Conservation (phyloP, 2,888 invertebrate species). For the Anthrax anthrax region DNA sequence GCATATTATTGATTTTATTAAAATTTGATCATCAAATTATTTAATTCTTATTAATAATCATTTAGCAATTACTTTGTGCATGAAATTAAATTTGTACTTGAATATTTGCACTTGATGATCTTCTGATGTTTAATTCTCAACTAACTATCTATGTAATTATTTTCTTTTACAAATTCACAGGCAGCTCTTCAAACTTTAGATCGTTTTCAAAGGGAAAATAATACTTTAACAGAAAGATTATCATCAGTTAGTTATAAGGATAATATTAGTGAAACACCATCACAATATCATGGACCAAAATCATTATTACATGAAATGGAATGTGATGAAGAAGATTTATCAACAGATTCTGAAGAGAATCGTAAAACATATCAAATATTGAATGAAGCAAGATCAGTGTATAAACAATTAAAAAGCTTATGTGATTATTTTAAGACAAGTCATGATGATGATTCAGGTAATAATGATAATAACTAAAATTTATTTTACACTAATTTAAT, state of each 20-base stretch:
- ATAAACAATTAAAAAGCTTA: conserved; percentile 56
- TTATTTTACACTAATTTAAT: not conserved
- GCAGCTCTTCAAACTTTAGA: conserved; percentile 52
- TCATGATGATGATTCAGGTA: conserved; percentile 61
- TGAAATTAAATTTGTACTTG: too few relatives aligned
- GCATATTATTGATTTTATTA: not conserved
- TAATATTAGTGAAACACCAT: not conserved
- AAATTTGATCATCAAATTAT: not conserved
- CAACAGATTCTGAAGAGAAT: conserved; percentile 36
- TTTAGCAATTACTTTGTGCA: too few relatives aligned
- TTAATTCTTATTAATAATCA: not conserved
- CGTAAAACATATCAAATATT: conserved; percentile 40
- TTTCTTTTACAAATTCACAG: conserved; percentile 23
- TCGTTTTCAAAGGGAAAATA: conserved; percentile 55
- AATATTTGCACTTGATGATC: too few relatives aligned
- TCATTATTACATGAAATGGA: conserved; percentile 88
- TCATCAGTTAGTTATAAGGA: conserved; percentile 39
- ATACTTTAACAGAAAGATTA: conserved; percentile 53
- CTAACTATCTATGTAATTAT: too few relatives aligned
- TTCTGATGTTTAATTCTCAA: too few relatives aligned
- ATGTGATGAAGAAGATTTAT: conserved; percentile 49
- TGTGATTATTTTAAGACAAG: conserved; percentile 61
- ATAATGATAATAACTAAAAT: not conserved
- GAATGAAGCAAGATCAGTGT: conserved; percentile 52
- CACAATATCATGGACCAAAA: conserved; percentile 29